A percentile compares a stretch with the other conserved stretches of the same genome.
Conservation (phyloP, 2,888 invertebrate species). For the Ligdia adustata region DNA sequence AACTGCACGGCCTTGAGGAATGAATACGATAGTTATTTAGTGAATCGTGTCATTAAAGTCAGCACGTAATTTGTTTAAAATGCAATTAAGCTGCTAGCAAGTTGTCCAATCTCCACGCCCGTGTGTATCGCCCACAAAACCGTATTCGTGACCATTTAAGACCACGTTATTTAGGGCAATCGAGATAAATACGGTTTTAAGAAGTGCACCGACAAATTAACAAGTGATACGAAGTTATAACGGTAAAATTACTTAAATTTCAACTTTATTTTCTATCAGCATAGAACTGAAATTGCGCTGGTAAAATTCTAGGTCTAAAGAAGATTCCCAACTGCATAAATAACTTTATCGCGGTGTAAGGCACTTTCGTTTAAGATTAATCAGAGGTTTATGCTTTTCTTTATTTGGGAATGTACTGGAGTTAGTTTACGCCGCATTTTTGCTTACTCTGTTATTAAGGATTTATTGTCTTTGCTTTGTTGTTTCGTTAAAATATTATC, state of each 20-base stretch:
- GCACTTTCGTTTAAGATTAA: constrained; percentile 46
- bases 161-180: constrained; percentile 50
- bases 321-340: constrained; percentile 39
- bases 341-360: constrained; percentile 44
- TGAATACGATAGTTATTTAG: no score
- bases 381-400: constrained; percentile 41
- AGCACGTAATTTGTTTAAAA: no score
- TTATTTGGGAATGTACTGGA: constrained; percentile 24
- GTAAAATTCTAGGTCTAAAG: constrained; percentile 11
- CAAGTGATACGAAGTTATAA: constrained; percentile 41
- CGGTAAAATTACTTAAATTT: constrained; percentile 25
- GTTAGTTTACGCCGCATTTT: constrained; percentile 16
- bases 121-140: constrained; percentile 15
- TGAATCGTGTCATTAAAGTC: no score
- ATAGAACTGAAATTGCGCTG: constrained; percentile 21
- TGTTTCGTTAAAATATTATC: no score
- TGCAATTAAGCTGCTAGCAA: no score
- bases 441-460: constrained; percentile 7
- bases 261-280: constrained; percentile 19
- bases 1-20: no score
- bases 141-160: constrained; percentile 41
- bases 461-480: no score
- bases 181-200: constrained; percentile 53
- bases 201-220: constrained; percentile 62
- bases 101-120: neutral